Conservation (phyloP, 2,797 vertebrate species). For the Pristis pectinata region DNA sequence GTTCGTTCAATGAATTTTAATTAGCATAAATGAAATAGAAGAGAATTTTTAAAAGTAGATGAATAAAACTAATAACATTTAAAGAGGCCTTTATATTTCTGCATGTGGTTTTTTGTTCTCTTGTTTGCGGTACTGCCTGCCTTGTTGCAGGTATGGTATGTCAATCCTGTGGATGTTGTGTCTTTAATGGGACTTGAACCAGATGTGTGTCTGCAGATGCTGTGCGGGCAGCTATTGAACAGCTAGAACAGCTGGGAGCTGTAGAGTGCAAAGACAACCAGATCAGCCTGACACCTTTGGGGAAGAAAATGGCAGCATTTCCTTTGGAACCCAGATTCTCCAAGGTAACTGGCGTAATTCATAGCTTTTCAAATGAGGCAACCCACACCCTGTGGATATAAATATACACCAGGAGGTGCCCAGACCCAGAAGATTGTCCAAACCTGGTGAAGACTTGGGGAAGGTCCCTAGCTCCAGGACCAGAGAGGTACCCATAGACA, state of each 20-base stretch:
- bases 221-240: conserved; percentile 71
- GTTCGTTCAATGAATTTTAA: not conserved
- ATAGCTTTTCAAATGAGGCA: not conserved
- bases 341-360: conserved; percentile 66
- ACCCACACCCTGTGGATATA: no score
- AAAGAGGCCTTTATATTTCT: not conserved
- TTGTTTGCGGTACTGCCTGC: not conserved
- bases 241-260: conserved; percentile 82
- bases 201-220: conserved; percentile 65
- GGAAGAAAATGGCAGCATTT: conserved; percentile 92
- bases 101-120: not conserved
- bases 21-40: no score
- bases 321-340: conserved; percentile 88
- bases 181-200: not conserved
- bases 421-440: not conserved
- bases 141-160: not conserved
- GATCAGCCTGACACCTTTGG: conserved; percentile 73
- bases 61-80: not conserved
- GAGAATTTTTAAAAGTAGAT: not conserved
- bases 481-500: no score
- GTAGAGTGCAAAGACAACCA: conserved; percentile 73
- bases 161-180: no score
- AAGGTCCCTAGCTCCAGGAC: not conserved
- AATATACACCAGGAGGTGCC: not conserved
- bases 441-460: not conserved